Base-by-base conservation (phyloP, 2,888 invertebrate genomes). In the Opisthograptis luteolata region DNA sequence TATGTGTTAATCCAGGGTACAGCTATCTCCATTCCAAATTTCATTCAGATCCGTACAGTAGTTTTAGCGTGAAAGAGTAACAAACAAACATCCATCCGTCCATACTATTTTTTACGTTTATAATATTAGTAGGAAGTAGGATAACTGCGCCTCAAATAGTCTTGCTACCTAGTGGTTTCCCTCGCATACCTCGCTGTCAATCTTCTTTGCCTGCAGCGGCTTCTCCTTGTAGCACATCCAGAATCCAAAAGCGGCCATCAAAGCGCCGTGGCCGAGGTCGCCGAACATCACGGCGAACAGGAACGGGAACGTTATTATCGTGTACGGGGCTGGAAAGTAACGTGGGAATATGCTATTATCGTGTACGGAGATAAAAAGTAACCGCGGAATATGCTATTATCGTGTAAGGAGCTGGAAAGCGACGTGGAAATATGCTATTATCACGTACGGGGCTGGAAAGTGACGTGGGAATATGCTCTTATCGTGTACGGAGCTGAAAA, bases 261-360 rank as follows among this genome's bases (percentile, higher is more conserved):
- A 91, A 0, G 95, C 87, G 46, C 99, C 99, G 84, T 99, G 99
- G 0, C 99, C 99, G 53, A 96, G 91, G 90, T 99, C 99, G n/a
- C 99, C 98, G 90, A 99, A 99, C 99, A 99, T 99, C 63, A 99
- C 96, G 62, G 98, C 97, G 86, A 99, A 99, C 73, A 99, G 91
- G 91, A 99, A 99, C 46, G 99, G 99, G 84, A 99, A 99, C 4
- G 99, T 98, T 49, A 99, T 97, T 64, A 99, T 97, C 0, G 98
- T 98, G 86, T 97, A 99, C 0, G 98, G 97, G 0, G 99, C 97
- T 92, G 83, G 3, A 46, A 41, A 2, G n/a, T 3, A 6, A 6
- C 22, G 22, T 12, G 20, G 7, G 19, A 1, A 37, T 1, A 32
- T 4, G 7, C 1, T 6, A 22, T 8, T n/a, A 28, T 19, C 1